Evolutionary conservation across 2,888 invertebrate genomes (phyloP).

Genomic region (Drosophila ustulata): DNA sequence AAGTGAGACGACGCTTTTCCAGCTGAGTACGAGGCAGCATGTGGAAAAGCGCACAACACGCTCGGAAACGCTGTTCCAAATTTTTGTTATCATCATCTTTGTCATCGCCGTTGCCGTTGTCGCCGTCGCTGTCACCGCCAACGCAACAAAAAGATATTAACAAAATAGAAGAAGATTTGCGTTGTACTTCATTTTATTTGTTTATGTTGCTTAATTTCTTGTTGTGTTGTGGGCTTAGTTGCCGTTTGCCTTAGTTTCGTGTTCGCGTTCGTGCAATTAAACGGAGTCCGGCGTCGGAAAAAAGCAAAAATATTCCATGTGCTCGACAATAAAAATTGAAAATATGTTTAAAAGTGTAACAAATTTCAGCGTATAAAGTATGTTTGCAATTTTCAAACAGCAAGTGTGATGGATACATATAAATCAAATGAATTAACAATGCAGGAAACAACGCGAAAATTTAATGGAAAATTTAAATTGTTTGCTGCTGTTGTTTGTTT

Average conservation of each 20-base stretch:
- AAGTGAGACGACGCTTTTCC: slow-evolving; percentile 62
- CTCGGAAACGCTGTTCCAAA: slow-evolving; percentile 43
- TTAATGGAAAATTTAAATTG: slow-evolving; percentile 14
- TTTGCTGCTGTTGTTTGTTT: slow-evolving; percentile 20
- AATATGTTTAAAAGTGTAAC: slow-evolving; percentile 33
- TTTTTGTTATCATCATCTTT: slow-evolving; percentile 44
- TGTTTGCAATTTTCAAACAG: slow-evolving; percentile 1
- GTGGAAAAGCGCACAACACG: slow-evolving; percentile 73
- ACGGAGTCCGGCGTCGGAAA: slow-evolving; percentile 10
- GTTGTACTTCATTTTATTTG: slow-evolving; percentile 27
- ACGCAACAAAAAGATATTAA: slow-evolving; percentile 20
- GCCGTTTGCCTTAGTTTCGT: slow-evolving; percentile 9
- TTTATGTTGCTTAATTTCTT: slow-evolving; percentile 20
- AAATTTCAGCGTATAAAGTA: slow-evolving; percentile 7
- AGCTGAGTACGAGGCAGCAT: slow-evolving; percentile 75
- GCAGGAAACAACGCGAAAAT: background rate
- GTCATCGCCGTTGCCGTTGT: slow-evolving; percentile 6
- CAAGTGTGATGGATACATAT: background rate
- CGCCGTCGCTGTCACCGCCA: slow-evolving; percentile 28
- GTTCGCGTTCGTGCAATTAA: slow-evolving; percentile 20
- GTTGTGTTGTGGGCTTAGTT: slow-evolving; percentile 7
- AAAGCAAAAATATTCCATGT: slow-evolving; percentile 21
- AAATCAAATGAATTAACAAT: slow-evolving; percentile 1
- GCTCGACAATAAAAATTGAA: slow-evolving; percentile 27
- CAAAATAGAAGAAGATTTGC: slow-evolving; percentile 1